These are phyloP conservation scores for Aphis craccivora DNA, from an alignment of 1,140 invertebrate genomes.

Conservation along the genomic window DNA sequence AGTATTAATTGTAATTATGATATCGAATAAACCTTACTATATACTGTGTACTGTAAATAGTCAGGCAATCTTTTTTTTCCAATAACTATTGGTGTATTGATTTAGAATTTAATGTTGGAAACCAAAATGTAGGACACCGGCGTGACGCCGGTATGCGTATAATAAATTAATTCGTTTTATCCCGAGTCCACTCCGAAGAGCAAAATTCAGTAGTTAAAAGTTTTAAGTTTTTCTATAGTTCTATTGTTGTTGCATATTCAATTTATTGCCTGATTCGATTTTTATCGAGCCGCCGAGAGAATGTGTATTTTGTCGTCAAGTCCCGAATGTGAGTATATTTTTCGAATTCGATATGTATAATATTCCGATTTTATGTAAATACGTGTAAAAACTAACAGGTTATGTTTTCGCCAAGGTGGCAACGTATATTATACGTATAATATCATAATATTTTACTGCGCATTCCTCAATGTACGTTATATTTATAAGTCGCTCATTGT, in stretches of 20 bases:
- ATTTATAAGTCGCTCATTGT: not conserved
- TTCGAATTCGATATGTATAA: not conserved
- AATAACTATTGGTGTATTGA: not conserved
- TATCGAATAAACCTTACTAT: no score
- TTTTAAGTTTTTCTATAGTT: not conserved
- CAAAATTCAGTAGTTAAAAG: not conserved
- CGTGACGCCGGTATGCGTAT: not conserved
- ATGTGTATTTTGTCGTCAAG: not conserved
- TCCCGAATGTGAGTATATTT: not conserved
- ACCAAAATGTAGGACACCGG: not conserved
- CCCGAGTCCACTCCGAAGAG: not conserved
- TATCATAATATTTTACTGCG: no score
- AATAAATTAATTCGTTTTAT: conserved; percentile 9
- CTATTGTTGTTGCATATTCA: not conserved
- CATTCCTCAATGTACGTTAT: no score
- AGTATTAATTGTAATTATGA: no score
- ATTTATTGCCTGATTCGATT: not conserved
- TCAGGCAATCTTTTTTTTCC: no score
- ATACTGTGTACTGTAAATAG: no score
- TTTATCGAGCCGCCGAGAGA: not conserved
- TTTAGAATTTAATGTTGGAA: not conserved
- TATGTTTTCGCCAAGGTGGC: no score
- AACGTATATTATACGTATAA: no score
- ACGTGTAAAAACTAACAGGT: no score
- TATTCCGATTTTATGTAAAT: not conserved